phyloP scores from a whole-genome alignment of 2,113 vertebrate species.

The Sardina pilchardus region DNA sequence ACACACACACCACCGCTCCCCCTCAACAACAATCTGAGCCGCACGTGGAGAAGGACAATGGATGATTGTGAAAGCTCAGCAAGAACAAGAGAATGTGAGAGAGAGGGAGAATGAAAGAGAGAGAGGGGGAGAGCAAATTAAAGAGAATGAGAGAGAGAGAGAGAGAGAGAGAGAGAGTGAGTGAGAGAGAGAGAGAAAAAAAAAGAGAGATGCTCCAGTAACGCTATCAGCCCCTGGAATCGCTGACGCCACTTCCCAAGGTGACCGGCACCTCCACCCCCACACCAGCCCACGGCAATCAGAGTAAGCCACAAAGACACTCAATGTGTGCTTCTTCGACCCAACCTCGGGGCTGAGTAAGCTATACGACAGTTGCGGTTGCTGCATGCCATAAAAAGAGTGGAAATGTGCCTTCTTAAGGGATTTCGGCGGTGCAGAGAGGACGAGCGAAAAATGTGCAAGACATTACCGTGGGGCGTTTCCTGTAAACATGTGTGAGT shows the following conservation, averaged over 20 bases:
- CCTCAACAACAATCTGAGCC: not conserved
- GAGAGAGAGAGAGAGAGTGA: not conserved
- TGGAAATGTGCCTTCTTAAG: not conserved
- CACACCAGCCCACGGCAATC: not conserved
- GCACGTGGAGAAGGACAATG: slow-evolving; percentile 17
- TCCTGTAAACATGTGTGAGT: slow-evolving; percentile 11
- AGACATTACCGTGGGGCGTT: slow-evolving; percentile 3
- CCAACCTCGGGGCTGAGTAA: not conserved
- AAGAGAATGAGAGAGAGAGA: not conserved
- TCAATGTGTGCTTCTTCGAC: not conserved
- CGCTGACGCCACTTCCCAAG: slow-evolving; percentile 28
- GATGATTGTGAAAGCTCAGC: slow-evolving; percentile 9
- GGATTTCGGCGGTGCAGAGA: not conserved
- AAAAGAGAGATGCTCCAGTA: slow-evolving; percentile 38
- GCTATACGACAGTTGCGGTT: slow-evolving; percentile 1
- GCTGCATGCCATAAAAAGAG: not conserved
- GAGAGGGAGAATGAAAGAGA: not conserved
- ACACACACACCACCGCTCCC: not conserved
- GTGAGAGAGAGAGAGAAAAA: not conserved
- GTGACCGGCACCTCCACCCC: slow-evolving; percentile 14
- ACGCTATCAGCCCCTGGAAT: slow-evolving; percentile 16
- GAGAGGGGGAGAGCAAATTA: not conserved
- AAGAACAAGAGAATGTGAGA: not conserved
- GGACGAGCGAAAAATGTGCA: not conserved
- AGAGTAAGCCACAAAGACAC: not conserved